phyloP scores from a whole-genome alignment of 2,888 invertebrate genomes.

The Hololepta plana region DNA sequence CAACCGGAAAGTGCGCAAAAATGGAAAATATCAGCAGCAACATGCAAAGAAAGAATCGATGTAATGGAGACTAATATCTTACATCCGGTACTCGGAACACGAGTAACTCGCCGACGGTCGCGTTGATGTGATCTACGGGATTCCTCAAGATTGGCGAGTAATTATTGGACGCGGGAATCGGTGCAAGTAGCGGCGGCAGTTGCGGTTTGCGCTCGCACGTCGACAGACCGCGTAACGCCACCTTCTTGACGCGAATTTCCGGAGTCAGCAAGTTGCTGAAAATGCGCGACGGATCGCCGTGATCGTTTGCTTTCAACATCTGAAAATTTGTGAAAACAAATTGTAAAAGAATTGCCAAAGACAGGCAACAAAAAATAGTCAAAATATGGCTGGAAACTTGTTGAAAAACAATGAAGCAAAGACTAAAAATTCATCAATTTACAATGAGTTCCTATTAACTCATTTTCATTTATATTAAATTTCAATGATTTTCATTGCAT shows the following conservation, averaged over 20 bases:
- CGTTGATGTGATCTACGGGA: constrained; percentile 69
- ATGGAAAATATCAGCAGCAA: too few species aligned
- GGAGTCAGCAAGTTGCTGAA: constrained; percentile 45
- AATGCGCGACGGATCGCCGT: constrained; percentile 39
- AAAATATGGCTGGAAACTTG: too few species aligned
- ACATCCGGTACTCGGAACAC: constrained; percentile 67
- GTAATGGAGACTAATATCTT: too few species aligned
- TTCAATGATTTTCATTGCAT: too few species aligned
- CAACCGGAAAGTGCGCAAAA: neutral
- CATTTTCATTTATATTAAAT: too few species aligned
- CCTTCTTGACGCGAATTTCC: constrained; percentile 43
- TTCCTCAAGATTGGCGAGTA: constrained; percentile 63
- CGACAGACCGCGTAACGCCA: constrained; percentile 47
- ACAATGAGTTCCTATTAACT: too few species aligned
- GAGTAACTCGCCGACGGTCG: constrained; percentile 64
- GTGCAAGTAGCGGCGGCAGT: constrained; percentile 32
- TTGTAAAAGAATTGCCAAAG: neutral
- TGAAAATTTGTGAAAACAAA: constrained; percentile 18
- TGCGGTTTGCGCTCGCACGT: constrained; percentile 40
- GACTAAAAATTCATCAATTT: too few species aligned
- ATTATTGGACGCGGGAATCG: constrained; percentile 33
- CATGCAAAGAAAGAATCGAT: too few species aligned
- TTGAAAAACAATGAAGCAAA: too few species aligned
- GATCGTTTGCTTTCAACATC: constrained; percentile 32
- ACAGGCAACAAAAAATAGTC: too few species aligned